Conservation (phyloP, 2,113 vertebrate genomes). For the Phalacrocorax carbo region DNA sequence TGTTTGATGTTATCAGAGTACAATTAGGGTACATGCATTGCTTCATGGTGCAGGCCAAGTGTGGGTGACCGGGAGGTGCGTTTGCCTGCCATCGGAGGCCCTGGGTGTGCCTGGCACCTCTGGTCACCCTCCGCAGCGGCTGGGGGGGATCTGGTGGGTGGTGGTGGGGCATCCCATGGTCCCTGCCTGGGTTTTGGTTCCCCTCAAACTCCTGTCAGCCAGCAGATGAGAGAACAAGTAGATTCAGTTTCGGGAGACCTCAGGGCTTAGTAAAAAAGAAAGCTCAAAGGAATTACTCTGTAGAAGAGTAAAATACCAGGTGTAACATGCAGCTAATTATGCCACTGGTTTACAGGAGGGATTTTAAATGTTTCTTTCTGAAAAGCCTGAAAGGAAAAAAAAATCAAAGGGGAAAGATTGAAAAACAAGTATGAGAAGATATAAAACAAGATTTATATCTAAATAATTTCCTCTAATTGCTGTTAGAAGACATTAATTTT, state of each 20-base stretch:
- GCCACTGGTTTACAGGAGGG: constrained; percentile 55
- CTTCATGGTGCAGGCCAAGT: background rate
- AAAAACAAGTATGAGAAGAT: constrained; percentile 81
- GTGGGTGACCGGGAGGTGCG: background rate
- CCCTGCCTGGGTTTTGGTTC: background rate
- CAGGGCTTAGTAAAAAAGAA: constrained; percentile 41
- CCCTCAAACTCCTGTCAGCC: background rate
- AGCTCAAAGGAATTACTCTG: constrained; percentile 60
- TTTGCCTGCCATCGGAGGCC: background rate
- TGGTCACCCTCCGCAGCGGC: background rate
- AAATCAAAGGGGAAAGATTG: constrained; percentile 79
- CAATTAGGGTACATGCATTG: constrained; percentile 62
- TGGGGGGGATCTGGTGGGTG: accelerated
- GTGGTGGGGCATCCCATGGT: background rate
- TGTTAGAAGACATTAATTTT: constrained; percentile 83
- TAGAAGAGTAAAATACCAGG: constrained; percentile 66
- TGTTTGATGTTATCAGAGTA: constrained; percentile 55
- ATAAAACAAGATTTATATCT: constrained; percentile 83
- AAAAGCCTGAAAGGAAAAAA: constrained; percentile 73
- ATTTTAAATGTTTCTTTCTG: constrained; percentile 70
- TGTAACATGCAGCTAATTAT: constrained; percentile 73
- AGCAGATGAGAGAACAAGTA: constrained; percentile 47
- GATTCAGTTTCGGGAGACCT: constrained; percentile 55
- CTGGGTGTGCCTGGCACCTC: background rate
- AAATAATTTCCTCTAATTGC: constrained; percentile 85